phyloP scores from a whole-genome alignment of 2,113 vertebrate species.

The Cercocebus atys region DNA sequence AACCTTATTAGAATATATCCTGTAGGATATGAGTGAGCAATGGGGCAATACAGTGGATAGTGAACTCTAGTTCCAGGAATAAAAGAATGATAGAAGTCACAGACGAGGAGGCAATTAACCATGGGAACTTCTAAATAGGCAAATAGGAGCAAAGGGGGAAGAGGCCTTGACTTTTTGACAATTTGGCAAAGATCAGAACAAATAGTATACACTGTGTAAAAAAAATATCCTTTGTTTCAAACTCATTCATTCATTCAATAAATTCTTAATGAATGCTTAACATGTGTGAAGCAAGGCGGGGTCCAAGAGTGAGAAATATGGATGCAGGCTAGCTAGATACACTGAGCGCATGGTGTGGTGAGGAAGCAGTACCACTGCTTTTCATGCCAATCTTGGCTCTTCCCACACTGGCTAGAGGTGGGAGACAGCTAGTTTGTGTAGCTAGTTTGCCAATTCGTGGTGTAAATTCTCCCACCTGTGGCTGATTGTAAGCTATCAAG shows the following conservation, averaged over 20 bases:
- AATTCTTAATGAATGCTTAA: not conserved
- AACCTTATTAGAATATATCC: not conserved
- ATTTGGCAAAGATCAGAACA: not conserved
- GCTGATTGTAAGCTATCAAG: not conserved
- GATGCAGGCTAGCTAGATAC: not conserved
- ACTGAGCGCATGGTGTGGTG: accelerated
- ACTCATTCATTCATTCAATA: not conserved
- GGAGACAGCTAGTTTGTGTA: not conserved
- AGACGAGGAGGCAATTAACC: not conserved
- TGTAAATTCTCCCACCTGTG: not conserved
- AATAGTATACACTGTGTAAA: not conserved
- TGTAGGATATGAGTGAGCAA: not conserved
- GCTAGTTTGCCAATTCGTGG: not conserved
- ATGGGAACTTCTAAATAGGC: not conserved
- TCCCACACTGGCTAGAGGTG: not conserved
- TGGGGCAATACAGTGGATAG: not conserved
- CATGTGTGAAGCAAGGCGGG: not conserved
- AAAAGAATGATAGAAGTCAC: not conserved
- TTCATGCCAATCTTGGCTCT: not conserved
- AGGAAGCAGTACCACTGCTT: not conserved
- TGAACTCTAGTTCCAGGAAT: not conserved
- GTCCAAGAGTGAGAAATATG: not conserved
- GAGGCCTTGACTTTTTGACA: not conserved
- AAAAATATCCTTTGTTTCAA: not conserved
- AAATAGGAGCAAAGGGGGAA: not conserved